These are phyloP conservation scores for Falco punctatus DNA, from an alignment of 2,113 vertebrate species.

Conservation along the genomic window DNA sequence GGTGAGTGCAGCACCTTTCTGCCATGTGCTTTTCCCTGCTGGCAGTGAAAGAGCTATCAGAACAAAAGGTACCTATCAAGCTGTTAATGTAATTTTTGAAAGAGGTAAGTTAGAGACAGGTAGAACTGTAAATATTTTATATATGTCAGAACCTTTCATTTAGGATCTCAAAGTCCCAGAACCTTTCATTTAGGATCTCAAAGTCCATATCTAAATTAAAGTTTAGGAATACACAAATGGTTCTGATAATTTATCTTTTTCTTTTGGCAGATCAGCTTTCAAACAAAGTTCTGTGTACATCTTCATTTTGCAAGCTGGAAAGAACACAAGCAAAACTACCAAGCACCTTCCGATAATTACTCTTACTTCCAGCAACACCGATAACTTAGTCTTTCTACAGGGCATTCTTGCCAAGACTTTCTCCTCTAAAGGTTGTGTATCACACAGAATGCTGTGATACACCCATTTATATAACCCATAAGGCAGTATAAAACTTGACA, in stretches of 20 bases:
- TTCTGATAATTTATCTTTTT: neutral
- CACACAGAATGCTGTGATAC: neutral
- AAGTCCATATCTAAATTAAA: neutral
- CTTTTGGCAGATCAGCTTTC: neutral
- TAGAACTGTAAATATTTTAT: neutral
- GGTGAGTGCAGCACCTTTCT: neutral
- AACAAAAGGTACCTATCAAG: neutral
- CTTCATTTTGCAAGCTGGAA: neutral
- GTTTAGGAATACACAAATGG: neutral
- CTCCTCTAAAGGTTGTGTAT: neutral
- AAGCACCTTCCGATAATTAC: neutral
- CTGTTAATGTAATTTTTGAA: neutral
- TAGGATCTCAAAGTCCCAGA: neutral
- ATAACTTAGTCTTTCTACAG: neutral
- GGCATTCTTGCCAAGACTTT: neutral
- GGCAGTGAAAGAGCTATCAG: neutral
- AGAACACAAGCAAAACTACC: neutral
- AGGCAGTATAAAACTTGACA: neutral
- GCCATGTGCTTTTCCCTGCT: neutral
- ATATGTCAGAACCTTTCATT: neutral
- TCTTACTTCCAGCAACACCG: neutral
- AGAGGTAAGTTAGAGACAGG: neutral
- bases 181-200: neutral
- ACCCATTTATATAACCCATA: neutral
- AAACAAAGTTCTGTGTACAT: neutral